Percentiles rank a stretch among this genome's conserved stretches.
These are phyloP conservation scores for Vesta saturnalis DNA, from an alignment of 2,888 invertebrate species.

Conservation along the genomic window DNA sequence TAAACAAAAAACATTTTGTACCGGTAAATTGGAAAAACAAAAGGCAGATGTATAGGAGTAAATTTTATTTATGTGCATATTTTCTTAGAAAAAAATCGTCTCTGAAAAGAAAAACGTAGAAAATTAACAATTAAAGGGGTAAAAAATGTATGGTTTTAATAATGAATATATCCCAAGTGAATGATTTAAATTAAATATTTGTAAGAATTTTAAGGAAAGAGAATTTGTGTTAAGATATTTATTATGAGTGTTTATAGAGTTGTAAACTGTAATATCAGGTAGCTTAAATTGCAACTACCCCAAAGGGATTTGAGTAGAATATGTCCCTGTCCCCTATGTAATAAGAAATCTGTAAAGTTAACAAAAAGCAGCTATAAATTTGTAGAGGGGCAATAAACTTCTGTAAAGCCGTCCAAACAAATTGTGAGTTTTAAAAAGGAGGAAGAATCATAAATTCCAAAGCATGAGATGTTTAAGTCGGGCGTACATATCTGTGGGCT, in stretches of 20 bases:
- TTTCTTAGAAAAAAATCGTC: too few relatives aligned
- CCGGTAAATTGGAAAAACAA: too few relatives aligned
- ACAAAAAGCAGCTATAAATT: conserved; percentile 25
- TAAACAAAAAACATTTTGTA: too few relatives aligned
- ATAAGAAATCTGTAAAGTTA: conserved; percentile 22
- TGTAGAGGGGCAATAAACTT: conserved; percentile 16
- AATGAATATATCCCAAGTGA: too few relatives aligned
- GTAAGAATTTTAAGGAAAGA: neutral
- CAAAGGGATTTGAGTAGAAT: conserved; percentile 16
- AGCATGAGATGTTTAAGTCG: conserved; percentile 22
- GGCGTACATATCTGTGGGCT: conserved; percentile 33
- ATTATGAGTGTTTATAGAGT: conserved; percentile 12
- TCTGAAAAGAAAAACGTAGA: too few relatives aligned
- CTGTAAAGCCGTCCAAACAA: conserved; percentile 15
- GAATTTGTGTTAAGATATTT: conserved; percentile 5
- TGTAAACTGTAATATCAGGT: conserved; percentile 17
- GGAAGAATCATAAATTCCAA: conserved; percentile 15
- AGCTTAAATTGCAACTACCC: conserved; percentile 16
- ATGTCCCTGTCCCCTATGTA: conserved; percentile 15
- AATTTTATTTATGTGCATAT: too few relatives aligned
- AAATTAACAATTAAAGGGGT: too few relatives aligned
- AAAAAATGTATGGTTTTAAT: too few relatives aligned
- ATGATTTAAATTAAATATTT: too few relatives aligned
- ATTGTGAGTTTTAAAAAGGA: conserved; percentile 10
- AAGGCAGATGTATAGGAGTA: too few relatives aligned